Evolutionary conservation across 2,113 vertebrate species (phyloP).

Genomic region (Arenaria interpres): DNA sequence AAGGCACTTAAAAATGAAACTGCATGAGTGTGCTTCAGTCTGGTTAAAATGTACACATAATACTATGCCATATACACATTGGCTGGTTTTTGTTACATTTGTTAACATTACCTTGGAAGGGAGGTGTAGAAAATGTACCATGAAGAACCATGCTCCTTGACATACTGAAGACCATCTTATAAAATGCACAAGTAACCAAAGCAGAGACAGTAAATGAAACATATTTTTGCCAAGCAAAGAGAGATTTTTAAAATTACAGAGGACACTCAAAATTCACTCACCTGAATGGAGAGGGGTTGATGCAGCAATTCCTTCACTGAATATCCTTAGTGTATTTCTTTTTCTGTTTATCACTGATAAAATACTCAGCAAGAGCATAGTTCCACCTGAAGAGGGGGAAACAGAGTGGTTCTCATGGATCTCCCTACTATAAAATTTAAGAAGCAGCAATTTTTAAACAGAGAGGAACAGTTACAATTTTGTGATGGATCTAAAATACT

Average conservation of each 20-base stretch:
- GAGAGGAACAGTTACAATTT: background rate
- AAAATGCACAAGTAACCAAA: background rate
- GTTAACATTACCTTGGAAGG: background rate
- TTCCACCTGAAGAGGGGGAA: background rate
- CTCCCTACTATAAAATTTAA: background rate
- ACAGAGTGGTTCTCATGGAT: background rate
- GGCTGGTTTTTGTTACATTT: fast-evolving
- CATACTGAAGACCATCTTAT: background rate
- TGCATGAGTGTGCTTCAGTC: background rate
- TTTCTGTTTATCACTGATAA: background rate
- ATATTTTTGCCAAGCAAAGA: background rate
- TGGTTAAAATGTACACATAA: background rate
- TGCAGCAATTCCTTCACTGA: background rate
- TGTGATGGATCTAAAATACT: background rate
- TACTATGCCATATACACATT: background rate
- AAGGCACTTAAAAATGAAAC: background rate
- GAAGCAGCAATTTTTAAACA: background rate
- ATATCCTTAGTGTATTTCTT: background rate
- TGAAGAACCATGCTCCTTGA: background rate
- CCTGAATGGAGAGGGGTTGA: background rate
- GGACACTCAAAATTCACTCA: background rate
- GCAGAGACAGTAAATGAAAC: background rate
- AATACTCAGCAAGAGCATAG: background rate
- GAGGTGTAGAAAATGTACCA: background rate
- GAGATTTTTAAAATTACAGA: background rate